Conservation (phyloP, 2,888 invertebrate genomes). For the Pheosia gnoma region DNA sequence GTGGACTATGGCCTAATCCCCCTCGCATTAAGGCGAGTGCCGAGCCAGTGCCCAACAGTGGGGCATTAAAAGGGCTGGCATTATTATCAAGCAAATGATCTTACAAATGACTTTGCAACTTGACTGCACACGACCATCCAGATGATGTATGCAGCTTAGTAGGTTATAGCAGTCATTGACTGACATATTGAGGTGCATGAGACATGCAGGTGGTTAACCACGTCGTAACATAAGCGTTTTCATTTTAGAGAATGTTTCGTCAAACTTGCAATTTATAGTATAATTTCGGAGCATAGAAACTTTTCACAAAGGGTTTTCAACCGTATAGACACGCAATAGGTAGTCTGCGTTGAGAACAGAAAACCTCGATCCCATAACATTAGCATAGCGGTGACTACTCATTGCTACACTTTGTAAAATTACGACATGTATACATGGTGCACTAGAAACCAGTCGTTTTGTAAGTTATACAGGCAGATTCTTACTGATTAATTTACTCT, state of each 20-base stretch:
- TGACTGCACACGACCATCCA: no score
- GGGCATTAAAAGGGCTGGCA: no score
- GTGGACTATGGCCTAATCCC: no score
- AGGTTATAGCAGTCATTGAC: background rate
- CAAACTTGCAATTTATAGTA: background rate
- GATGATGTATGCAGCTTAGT: no score
- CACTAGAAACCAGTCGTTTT: background rate
- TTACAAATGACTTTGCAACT: no score
- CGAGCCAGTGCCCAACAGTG: no score
- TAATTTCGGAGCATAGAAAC: background rate
- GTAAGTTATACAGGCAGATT: background rate
- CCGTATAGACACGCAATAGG: background rate
- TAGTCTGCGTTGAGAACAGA: slow-evolving; percentile 13
- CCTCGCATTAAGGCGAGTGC: no score
- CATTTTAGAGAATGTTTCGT: background rate
- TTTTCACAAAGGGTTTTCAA: background rate
- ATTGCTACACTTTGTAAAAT: slow-evolving; percentile 27
- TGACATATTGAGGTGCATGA: background rate
- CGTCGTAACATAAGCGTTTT: background rate
- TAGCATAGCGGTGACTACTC: slow-evolving; percentile 30
- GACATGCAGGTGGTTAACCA: background rate
- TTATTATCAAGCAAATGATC: no score
- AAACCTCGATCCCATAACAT: slow-evolving; percentile 35
- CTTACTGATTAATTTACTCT: background rate
- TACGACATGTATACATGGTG: slow-evolving; percentile 12